Evolutionary conservation across 2,113 vertebrate species (phyloP).

Genomic region (Anarhynchus alexandrinus): DNA sequence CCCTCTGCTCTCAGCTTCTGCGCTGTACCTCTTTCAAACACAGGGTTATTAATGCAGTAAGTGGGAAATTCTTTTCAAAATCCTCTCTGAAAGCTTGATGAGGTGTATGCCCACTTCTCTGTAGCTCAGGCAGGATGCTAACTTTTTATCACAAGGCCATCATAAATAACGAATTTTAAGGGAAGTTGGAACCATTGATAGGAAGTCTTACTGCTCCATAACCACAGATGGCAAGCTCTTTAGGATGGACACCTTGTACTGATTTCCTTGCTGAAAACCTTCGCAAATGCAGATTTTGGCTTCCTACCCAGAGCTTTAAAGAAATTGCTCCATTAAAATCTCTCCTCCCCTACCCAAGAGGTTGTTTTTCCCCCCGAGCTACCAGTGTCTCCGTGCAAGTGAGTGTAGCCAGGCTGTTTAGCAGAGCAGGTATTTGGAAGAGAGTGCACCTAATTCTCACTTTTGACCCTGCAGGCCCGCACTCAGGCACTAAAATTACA

Average conservation of each 20-base stretch:
- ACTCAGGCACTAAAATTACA: neutral
- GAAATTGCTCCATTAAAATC: constrained; percentile 53
- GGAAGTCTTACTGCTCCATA: neutral
- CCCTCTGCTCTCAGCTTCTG: neutral
- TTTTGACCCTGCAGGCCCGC: neutral
- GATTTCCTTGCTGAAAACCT: constrained; percentile 60
- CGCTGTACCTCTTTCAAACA: neutral
- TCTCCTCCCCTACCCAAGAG: neutral
- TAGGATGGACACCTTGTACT: constrained; percentile 39
- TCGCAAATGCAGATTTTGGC: constrained; percentile 48
- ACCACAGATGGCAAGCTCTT: constrained; percentile 35
- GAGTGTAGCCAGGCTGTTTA: neutral
- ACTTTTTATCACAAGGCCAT: constrained; percentile 19
- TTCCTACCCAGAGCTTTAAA: constrained; percentile 40
- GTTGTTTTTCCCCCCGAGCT: neutral
- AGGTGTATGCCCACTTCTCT: constrained; percentile 11
- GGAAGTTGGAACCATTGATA: neutral
- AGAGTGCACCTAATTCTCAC: neutral
- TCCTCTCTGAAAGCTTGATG: constrained; percentile 52
- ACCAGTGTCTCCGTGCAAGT: neutral
- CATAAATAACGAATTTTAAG: constrained; percentile 26
- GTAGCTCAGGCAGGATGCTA: constrained; percentile 13
- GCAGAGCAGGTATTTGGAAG: neutral
- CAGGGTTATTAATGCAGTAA: constrained; percentile 17
- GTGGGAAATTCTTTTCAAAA: constrained; percentile 45